phyloP scores from a whole-genome alignment of 2,888 invertebrate species.

The Noctua pronuba region DNA sequence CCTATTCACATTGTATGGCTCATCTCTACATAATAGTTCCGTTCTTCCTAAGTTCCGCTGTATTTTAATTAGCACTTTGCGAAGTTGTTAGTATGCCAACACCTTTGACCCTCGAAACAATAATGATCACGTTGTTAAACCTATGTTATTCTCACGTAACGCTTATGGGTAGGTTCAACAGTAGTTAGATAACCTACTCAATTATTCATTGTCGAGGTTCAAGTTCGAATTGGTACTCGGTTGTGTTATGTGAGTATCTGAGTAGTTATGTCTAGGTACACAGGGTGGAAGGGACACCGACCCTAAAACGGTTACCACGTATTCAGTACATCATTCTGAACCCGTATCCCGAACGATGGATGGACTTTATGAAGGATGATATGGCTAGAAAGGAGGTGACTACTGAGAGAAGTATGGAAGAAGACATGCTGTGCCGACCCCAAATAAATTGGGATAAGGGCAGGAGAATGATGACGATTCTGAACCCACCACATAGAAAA shows the following conservation, averaged over 20 bases:
- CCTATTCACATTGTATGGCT: conserved; percentile 3
- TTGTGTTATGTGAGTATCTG: not conserved
- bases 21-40: conserved; percentile 39
- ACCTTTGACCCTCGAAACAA: conserved; percentile 81
- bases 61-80: conserved; percentile 54
- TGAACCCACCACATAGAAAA: too few species aligned
- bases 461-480: too few species aligned
- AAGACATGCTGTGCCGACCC: too few species aligned
- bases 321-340: too few species aligned
- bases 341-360: too few species aligned
- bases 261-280: not conserved
- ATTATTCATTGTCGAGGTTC: conserved; percentile 76
- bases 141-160: conserved; percentile 79
- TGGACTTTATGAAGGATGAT: too few species aligned
- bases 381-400: too few species aligned
- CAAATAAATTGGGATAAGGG: too few species aligned
- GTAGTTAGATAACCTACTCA: conserved; percentile 48
- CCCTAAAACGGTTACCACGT: too few species aligned
- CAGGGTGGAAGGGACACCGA: too few species aligned
- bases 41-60: conserved; percentile 37
- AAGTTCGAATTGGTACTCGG: conserved; percentile 63
- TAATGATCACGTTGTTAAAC: conserved; percentile 79
- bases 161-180: conserved; percentile 69
- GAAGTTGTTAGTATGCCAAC: conserved; percentile 54
- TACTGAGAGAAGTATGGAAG: too few species aligned